Conservation (phyloP, 2,888 invertebrate genomes). For the Dione juno region DNA sequence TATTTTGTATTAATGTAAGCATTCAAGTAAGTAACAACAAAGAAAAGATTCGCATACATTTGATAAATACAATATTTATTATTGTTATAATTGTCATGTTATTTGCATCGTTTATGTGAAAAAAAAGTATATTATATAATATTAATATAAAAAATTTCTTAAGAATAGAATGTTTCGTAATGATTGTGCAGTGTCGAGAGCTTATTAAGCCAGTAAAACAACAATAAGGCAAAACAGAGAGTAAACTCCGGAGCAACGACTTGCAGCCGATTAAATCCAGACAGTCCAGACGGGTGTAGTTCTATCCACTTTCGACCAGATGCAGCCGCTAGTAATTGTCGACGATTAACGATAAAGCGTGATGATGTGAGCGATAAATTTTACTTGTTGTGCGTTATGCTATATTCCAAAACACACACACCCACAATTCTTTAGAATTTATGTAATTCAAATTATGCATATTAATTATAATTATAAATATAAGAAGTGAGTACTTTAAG, state of each 20-base stretch:
- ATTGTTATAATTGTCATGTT: no score
- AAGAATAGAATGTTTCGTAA: not conserved
- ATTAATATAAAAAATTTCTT: not conserved
- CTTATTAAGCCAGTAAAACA: conserved; percentile 22
- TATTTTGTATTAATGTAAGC: no score
- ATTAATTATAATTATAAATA: no score
- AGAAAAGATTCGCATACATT: no score
- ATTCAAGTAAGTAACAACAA: not conserved
- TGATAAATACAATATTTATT: no score
- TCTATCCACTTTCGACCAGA: conserved; percentile 62
- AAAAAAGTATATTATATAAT: not conserved
- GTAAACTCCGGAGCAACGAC: conserved; percentile 56
- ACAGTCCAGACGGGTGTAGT: conserved; percentile 57
- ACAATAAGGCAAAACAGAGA: conserved; percentile 27
- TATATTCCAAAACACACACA: no score
- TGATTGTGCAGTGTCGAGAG: not conserved
- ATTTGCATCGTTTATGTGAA: not conserved
- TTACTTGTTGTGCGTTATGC: conserved; percentile 18
- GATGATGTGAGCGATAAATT: conserved; percentile 31
- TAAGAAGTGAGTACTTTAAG: no score
- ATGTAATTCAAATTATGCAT: no score
- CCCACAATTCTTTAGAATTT: not conserved
- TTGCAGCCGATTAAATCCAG: conserved; percentile 60
- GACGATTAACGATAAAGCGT: conserved; percentile 59
- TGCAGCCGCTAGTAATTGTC: conserved; percentile 62